These are phyloP conservation scores for Rynchops niger DNA, from an alignment of 2,113 vertebrate species.

Conservation along the genomic window DNA sequence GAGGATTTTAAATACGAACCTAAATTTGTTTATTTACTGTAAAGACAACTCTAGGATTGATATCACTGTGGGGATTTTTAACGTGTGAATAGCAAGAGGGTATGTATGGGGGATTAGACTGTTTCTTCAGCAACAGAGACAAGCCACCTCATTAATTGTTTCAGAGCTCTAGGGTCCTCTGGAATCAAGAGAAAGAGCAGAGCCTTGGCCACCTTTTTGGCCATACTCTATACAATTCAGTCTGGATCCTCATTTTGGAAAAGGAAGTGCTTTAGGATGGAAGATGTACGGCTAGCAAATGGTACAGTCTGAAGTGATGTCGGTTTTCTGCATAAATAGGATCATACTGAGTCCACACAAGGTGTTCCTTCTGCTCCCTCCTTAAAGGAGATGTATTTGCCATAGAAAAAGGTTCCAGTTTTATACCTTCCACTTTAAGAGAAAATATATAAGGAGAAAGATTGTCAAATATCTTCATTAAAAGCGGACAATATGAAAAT, in stretches of 20 bases:
- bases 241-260: background rate
- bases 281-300: background rate
- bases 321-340: background rate
- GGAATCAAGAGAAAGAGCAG: background rate
- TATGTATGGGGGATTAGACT: background rate
- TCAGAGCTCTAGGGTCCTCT: background rate
- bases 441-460: background rate
- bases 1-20: background rate
- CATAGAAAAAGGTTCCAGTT: background rate
- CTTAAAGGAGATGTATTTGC: background rate
- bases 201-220: background rate
- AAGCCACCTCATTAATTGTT: background rate
- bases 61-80: background rate
- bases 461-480: background rate
- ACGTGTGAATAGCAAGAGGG: background rate
- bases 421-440: background rate
- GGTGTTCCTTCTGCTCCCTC: background rate
- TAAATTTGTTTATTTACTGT: background rate
- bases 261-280: background rate
- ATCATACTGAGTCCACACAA: background rate
- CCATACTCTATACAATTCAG: background rate
- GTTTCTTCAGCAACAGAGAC: background rate
- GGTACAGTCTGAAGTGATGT: background rate
- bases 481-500: background rate
- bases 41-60: background rate